phyloP scores from a whole-genome alignment of 2,113 vertebrate genomes.

The Rafetus swinhoei region DNA sequence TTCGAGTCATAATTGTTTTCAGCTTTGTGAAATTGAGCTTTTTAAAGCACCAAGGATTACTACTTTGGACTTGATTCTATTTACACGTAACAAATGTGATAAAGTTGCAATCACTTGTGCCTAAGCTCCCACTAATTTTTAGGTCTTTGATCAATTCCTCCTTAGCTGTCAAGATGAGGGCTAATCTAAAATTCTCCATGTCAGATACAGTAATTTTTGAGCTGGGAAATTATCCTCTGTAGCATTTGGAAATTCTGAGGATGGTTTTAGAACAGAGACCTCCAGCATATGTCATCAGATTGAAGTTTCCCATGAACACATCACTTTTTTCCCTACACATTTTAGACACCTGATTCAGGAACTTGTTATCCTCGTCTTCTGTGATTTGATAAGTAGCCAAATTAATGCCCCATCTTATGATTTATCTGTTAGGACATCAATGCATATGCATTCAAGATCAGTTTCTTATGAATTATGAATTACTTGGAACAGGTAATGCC shows the following conservation, averaged over 20 bases:
- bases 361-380: background rate
- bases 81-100: background rate
- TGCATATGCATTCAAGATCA: background rate
- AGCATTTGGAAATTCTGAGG: background rate
- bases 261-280: background rate
- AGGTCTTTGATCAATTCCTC: background rate
- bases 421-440: background rate
- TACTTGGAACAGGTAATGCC: background rate
- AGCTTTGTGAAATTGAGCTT: background rate
- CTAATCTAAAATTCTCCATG: background rate
- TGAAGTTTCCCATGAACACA: background rate
- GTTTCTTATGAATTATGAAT: background rate
- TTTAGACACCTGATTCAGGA: background rate
- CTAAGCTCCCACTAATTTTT: background rate
- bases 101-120: background rate
- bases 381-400: background rate
- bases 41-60: background rate
- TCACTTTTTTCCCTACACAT: background rate
- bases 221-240: background rate
- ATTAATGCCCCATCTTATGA: background rate
- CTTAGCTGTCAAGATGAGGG: background rate
- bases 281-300: background rate
- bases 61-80: no score
- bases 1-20: background rate
- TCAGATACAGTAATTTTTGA: background rate